These are phyloP conservation scores for Euphydryas editha DNA, from an alignment of 2,888 invertebrate species.

Conservation along the genomic window DNA sequence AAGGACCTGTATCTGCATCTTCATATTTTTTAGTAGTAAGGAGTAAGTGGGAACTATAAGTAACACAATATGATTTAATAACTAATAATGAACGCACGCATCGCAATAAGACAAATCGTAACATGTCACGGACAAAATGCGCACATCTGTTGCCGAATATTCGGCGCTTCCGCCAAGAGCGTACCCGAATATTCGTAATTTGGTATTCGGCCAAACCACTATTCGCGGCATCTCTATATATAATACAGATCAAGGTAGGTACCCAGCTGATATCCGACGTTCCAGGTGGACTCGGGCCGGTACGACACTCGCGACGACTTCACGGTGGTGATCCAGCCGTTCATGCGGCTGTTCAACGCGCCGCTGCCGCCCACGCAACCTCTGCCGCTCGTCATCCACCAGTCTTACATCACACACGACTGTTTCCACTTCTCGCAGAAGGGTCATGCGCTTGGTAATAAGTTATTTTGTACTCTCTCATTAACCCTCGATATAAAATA, in stretches of 20 bases:
- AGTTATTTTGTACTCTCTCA: no score
- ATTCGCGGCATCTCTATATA: not conserved
- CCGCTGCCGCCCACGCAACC: slow-evolving; percentile 62
- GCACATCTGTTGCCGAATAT: no score
- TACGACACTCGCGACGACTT: slow-evolving; percentile 87
- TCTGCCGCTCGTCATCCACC: slow-evolving; percentile 85
- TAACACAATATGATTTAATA: no score
- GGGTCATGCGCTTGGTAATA: slow-evolving; percentile 88
- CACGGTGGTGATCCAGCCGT: slow-evolving; percentile 89
- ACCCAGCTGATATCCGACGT: not conserved
- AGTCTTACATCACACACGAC: slow-evolving; percentile 88
- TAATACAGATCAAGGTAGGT: not conserved
- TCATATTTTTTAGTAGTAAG: no score
- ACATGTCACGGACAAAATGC: no score
- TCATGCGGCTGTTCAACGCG: slow-evolving; percentile 88
- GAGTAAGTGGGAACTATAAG: no score
- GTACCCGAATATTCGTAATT: no score
- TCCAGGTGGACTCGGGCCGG: slow-evolving; percentile 84
- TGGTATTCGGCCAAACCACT: no score
- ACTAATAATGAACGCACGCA: no score
- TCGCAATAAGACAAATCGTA: no score
- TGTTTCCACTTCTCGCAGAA: slow-evolving; percentile 92
- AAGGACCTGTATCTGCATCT: no score
- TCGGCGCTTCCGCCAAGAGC: no score
- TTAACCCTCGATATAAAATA: not conserved